A percentile compares a stretch with the other conserved stretches of the same genome.
Conservation (phyloP, 2,888 invertebrate species). For the Eilema griseolum region DNA sequence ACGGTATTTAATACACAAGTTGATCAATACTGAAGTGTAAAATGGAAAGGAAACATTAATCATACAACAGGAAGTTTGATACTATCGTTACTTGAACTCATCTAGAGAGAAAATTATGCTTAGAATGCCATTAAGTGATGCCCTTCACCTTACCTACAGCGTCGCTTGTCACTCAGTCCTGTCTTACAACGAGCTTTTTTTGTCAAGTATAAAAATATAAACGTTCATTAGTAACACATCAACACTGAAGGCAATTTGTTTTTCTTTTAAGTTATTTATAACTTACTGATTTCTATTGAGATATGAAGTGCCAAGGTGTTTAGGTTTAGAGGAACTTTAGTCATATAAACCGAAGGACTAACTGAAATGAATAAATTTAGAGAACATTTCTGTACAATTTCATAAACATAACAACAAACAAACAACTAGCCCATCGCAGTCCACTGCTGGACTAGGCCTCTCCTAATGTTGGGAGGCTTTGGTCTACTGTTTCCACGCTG, state of each 20-base stretch:
- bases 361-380: no score
- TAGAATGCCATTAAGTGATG: conserved; percentile 78
- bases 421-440: no score
- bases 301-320: neutral
- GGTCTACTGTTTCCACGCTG: no score
- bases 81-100: conserved; percentile 58
- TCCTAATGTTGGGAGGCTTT: no score
- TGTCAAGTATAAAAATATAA: conserved; percentile 78
- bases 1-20: conserved; percentile 36
- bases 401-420: no score
- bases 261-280: conserved; percentile 43
- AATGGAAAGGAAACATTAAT: conserved; percentile 79
- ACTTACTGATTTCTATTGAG: conserved; percentile 13
- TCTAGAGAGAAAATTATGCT: conserved; percentile 62
- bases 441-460: no score
- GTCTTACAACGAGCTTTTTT: conserved; percentile 74
- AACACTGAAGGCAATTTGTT: conserved; percentile 56
- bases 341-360: no score
- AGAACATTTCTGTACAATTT: no score
- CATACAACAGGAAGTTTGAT: conserved; percentile 70
- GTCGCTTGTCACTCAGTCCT: conserved; percentile 78
- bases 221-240: conserved; percentile 79
- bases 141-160: conserved; percentile 83
- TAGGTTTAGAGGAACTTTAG: no score
- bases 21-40: conserved; percentile 57